phyloP scores from a whole-genome alignment of 2,888 invertebrate species.

The Bhutanitis thaidina region DNA sequence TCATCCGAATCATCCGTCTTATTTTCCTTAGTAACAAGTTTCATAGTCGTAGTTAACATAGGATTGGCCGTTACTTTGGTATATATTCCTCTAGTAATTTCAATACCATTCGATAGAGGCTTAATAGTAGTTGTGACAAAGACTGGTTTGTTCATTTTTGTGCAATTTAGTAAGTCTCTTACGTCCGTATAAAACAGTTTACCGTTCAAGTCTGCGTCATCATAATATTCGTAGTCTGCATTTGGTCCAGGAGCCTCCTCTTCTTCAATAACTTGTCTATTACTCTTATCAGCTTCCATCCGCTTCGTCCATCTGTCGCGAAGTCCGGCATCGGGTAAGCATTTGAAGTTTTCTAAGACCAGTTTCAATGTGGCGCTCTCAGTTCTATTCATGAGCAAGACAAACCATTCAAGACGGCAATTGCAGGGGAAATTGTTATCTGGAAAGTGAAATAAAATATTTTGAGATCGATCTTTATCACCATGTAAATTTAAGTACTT shows the following conservation, averaged over 20 bases:
- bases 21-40: conserved; percentile 22
- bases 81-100: conserved; percentile 1
- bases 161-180: conserved; percentile 56
- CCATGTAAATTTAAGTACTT: too few relatives aligned
- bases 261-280: conserved; percentile 36
- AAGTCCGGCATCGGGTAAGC: conserved; percentile 47
- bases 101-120: conserved; percentile 15
- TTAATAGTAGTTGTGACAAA: conserved; percentile 14
- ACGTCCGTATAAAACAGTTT: conserved; percentile 64
- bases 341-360: conserved; percentile 61
- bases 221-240: conserved; percentile 65
- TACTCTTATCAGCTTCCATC: conserved; percentile 43
- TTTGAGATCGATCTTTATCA: too few relatives aligned
- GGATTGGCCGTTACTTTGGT: conserved; percentile 22
- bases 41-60: conserved; percentile 8
- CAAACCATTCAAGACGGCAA: conserved; percentile 64
- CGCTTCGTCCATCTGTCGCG: conserved; percentile 49
- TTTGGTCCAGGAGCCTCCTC: conserved; percentile 36
- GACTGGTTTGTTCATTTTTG: conserved; percentile 20
- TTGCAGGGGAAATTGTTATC: conserved; percentile 64
- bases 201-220: conserved; percentile 63
- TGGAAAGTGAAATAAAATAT: conserved; percentile 36
- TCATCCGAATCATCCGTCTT: not conserved
- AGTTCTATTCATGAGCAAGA: conserved; percentile 55
- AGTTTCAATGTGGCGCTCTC: conserved; percentile 47